Evolutionary conservation across 64 coral and sea anemone genomes (phyloP).

Genomic region (Dendronephthya gigantea): DNA sequence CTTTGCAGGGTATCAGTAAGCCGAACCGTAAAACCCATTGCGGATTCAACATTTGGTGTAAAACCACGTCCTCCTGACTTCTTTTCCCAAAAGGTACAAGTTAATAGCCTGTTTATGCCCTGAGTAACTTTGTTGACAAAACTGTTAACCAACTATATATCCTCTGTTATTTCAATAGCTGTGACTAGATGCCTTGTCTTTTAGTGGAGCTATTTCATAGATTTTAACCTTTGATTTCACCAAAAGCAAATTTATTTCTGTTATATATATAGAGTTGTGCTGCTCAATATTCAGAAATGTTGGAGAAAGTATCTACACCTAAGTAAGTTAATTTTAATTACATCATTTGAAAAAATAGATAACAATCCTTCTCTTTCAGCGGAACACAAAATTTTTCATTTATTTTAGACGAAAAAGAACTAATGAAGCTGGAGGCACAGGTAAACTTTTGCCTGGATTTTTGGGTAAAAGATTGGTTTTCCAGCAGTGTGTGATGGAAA

Average conservation of each 20-base stretch:
- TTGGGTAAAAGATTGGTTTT: too few species aligned
- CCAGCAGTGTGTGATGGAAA: too few species aligned
- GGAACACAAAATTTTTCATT: background rate
- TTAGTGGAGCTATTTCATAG: too few species aligned
- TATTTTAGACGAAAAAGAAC: constrained; percentile 73
- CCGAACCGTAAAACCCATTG: constrained; percentile 73
- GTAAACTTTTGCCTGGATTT: too few species aligned
- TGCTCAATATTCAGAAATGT: constrained; percentile 80
- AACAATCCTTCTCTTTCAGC: background rate
- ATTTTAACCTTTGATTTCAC: background rate
- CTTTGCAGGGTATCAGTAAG: constrained; percentile 87
- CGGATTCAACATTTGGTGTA: constrained; percentile 74
- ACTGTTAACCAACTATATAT: too few species aligned
- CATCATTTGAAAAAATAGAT: too few species aligned
- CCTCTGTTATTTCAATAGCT: too few species aligned
- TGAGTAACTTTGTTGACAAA: too few species aligned
- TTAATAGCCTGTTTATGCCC: background rate
- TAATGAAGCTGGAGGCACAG: constrained; percentile 67
- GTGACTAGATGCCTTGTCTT: too few species aligned
- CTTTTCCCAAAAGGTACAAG: constrained; percentile 85
- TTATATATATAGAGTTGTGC: constrained; percentile 97
- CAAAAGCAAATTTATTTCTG: too few species aligned
- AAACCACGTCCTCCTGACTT: constrained; percentile 68
- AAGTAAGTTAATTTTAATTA: constrained; percentile 95
- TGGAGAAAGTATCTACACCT: constrained; percentile 86